Conservation (phyloP, 1,140 invertebrate species). For the Anadara kagoshimensis region DNA sequence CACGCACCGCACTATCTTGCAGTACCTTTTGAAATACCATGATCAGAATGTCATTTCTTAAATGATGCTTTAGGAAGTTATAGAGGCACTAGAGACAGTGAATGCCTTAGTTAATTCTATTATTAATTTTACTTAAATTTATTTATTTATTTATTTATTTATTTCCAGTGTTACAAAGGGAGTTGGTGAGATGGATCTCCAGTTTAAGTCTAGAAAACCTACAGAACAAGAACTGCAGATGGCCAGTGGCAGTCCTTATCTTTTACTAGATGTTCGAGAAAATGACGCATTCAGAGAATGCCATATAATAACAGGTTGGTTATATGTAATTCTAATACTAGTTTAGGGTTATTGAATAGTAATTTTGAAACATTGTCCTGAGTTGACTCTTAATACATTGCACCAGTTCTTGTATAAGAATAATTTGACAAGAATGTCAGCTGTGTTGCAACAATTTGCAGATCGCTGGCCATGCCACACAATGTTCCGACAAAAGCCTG, state of each 20-base stretch:
- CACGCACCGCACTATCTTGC: too few relatives aligned
- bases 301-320: slow-evolving; percentile 74
- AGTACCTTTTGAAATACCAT: too few relatives aligned
- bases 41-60: too few relatives aligned
- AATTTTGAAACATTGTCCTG: too few relatives aligned
- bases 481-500: too few relatives aligned
- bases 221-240: background rate
- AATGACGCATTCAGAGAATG: slow-evolving; percentile 70
- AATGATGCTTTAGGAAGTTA: background rate
- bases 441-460: background rate
- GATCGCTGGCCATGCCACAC: background rate
- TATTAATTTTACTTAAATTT: too few relatives aligned
- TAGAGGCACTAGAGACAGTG: too few relatives aligned
- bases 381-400: too few relatives aligned
- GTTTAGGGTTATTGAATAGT: too few relatives aligned
- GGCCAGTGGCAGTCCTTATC: slow-evolving; percentile 70
- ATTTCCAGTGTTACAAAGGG: slow-evolving; percentile 71
- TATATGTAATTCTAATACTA: background rate
- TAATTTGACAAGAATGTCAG: background rate
- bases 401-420: background rate
- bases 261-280: slow-evolving; percentile 76
- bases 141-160: slow-evolving; percentile 11
- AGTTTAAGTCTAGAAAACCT: slow-evolving; percentile 33
- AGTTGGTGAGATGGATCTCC: slow-evolving; percentile 72
- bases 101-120: too few relatives aligned